Base-by-base conservation (phyloP, 1,140 invertebrate species). In the Bombus waltoni region DNA sequence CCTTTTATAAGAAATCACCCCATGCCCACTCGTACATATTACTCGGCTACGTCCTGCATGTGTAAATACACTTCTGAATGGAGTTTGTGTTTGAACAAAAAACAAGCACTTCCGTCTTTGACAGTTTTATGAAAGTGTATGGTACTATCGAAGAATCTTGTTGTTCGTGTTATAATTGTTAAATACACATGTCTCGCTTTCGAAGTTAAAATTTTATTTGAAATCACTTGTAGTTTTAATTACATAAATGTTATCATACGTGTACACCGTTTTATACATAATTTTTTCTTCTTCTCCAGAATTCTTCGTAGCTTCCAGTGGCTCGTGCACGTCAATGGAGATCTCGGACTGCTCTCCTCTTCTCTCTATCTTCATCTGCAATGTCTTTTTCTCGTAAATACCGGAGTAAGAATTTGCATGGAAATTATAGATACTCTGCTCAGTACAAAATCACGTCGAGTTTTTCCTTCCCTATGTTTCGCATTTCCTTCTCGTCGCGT, bases 381-480 rank as follows among this genome's bases (percentile, higher is more conserved):
- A 72, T 72, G 59, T 74, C 83, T 85, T 47, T 38, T n/a, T 81
- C 62, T 40, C 72, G 80, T 82, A 76, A 82, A 86, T 82, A 75
- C 72, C 47, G 22, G 72, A 38, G 38, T 47, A 86, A 86, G 84
- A 85, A 85, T 83, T 83, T 83, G 53, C 65, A 83, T 83, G 44
- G 35, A 83, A 66, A 83, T 83, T 83, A 78, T 78, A 78, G n/a
- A 68, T 42, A 22, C 82, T 78, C 47, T n/a, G 42, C 42, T 78
- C 82, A 57, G 35, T 42, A 66, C 32, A 35, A 47, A 78, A 83
- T 83, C 62, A 57, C 47, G 47, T 65, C n/a, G 32, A 35, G 53
- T 62, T 62, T 74, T 81, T 35, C 35, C 22, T 32, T 13, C 4
- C 9, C 11, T 44, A 8, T 18, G 40, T 66, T 68, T 68, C 42